These are phyloP conservation scores for Agrotis clavis DNA, from an alignment of 2,888 invertebrate genomes.

Conservation along the genomic window DNA sequence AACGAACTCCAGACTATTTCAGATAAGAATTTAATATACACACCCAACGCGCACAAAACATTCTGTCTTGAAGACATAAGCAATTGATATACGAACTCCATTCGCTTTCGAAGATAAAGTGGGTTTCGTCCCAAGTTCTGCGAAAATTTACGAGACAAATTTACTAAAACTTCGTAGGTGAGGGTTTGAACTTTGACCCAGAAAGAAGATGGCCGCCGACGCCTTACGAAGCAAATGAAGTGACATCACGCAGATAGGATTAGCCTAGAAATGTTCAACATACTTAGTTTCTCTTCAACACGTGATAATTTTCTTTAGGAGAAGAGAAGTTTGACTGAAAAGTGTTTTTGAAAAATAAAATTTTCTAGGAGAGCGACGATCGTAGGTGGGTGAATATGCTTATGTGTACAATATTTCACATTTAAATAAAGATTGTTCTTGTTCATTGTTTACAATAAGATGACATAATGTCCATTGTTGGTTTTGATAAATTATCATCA, in stretches of 20 bases:
- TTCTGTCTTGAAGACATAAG: conserved; percentile 26
- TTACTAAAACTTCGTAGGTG: conserved; percentile 40
- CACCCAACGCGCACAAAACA: conserved; percentile 23
- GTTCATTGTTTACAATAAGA: too few relatives aligned
- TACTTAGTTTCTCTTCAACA: neutral
- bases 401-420: too few relatives aligned
- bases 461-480: neutral
- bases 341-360: too few relatives aligned
- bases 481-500: neutral
- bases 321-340: neutral
- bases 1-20: neutral
- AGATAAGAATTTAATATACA: conserved; percentile 39
- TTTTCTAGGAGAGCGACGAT: neutral
- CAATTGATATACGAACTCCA: conserved; percentile 35
- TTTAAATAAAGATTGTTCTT: too few relatives aligned
- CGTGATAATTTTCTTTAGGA: neutral
- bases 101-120: conserved; percentile 47
- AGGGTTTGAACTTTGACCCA: conserved; percentile 39
- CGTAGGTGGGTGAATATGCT: neutral
- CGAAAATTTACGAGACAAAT: conserved; percentile 42
- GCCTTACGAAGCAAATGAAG: conserved; percentile 10
- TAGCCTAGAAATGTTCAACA: conserved; percentile 17
- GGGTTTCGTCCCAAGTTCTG: conserved; percentile 17
- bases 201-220: conserved; percentile 41
- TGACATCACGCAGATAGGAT: conserved; percentile 28